Base-by-base conservation (phyloP, 2,113 vertebrate species). In the Bostrychus sinensis region DNA sequence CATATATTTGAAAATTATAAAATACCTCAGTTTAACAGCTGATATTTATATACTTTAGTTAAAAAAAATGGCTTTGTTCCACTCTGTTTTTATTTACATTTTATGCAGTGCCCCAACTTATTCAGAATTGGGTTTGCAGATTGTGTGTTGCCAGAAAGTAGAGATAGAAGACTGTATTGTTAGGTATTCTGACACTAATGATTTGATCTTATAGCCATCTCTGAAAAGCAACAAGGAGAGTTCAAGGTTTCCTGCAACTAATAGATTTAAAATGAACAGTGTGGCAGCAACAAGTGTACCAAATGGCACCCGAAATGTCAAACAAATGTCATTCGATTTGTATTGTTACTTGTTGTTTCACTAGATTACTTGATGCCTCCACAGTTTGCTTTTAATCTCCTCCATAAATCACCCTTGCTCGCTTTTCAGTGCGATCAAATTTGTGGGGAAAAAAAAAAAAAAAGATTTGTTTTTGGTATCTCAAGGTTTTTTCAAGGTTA, bases 251-350 rank as follows among this genome's bases (percentile, higher is more conserved):
- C 50, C 41, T 2, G 63, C 53, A 60, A 69, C 57, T 80, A 85
- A 85, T 77, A 81, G 81, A 76, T 83, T 77, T 75, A 62, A 80
- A 81, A 80, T 79, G 67, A 77, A 73, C 56, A 59, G 60, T 54
- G 56, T 68, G 74, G 68, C 32, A 5, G 71, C 65, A 70, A 86
- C 81, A 82, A 73, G 67, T 66, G 56, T 32, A 70, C 56, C 60
- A 65, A 85, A 76, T 78, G 75, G 77, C 77, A 73, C 41, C 58
- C 42, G 69, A 83, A 88, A 86, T 88, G 85, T 88, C 88, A 90
- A 70, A 81, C 78, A 87, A 89, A 90, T 87, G 85, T 77, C 84
- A 84, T 82, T 88, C 74, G 72, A 85, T 85, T 84, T 87, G 82
- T 71, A 38, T 55, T 20, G 60, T 65, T 14, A 41, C 67, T 72